phyloP scores from a whole-genome alignment of 2,888 invertebrate species.

The Carterocephalus palaemon region DNA sequence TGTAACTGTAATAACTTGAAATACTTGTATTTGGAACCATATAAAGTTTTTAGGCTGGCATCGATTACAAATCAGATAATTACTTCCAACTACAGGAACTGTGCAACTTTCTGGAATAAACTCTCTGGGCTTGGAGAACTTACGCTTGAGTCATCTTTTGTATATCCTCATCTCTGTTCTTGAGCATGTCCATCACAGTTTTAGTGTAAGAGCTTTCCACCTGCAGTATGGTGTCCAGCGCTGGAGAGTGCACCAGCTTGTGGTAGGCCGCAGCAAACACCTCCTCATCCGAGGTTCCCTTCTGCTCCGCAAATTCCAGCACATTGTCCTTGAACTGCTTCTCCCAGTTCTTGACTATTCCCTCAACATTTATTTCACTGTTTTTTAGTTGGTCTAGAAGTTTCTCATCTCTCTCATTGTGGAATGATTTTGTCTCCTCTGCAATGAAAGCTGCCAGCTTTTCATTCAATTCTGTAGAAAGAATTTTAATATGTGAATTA shows the following conservation, averaged over 20 bases:
- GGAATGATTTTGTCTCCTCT: constrained; percentile 82
- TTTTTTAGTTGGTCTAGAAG: constrained; percentile 80
- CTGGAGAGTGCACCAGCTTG: constrained; percentile 88
- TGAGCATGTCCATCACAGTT: constrained; percentile 85
- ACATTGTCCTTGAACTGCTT: constrained; percentile 89
- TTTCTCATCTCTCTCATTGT: constrained; percentile 82
- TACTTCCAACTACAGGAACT: too few relatives aligned
- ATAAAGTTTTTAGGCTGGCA: too few relatives aligned
- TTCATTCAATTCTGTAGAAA: constrained; percentile 76
- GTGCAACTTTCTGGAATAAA: too few relatives aligned
- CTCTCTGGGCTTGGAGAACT: constrained; percentile 9
- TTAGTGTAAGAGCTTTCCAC: constrained; percentile 93
- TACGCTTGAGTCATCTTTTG: constrained; percentile 82
- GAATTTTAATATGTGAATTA: neutral
- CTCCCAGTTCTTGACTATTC: constrained; percentile 88
- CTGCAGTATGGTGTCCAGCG: constrained; percentile 91
- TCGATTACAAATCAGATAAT: too few relatives aligned
- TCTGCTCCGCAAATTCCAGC: constrained; percentile 88
- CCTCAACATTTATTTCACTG: constrained; percentile 84
- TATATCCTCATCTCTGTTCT: constrained; percentile 86
- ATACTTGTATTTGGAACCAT: too few relatives aligned
- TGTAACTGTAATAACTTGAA: too few relatives aligned
- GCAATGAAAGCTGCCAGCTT: constrained; percentile 82
- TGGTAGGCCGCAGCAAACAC: constrained; percentile 92
- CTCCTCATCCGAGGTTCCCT: constrained; percentile 90